These are phyloP conservation scores for Drosophila limbata DNA, from an alignment of 2,888 invertebrate genomes.

Conservation along the genomic window DNA sequence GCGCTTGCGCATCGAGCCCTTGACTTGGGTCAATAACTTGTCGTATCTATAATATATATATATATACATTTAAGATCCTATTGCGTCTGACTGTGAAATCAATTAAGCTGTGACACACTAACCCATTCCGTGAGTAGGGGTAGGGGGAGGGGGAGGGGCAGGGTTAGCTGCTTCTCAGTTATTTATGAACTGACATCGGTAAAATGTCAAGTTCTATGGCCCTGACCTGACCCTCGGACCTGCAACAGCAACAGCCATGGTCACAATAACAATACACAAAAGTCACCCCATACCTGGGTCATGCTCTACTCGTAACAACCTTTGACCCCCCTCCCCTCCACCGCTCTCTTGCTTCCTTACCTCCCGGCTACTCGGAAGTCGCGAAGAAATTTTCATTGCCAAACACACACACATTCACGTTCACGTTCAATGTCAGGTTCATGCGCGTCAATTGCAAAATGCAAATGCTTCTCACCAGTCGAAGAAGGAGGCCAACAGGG, in stretches of 20 bases:
- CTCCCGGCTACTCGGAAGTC: constrained; percentile 29
- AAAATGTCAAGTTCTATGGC: constrained; percentile 80
- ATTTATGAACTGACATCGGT: constrained; percentile 44
- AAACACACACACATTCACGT: constrained; percentile 58
- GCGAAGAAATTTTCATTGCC: constrained; percentile 72
- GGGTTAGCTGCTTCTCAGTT: constrained; percentile 13
- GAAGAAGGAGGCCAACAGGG: not conserved
- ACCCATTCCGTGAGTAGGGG: constrained; percentile 18
- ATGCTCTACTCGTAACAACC: constrained; percentile 4
- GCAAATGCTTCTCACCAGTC: constrained; percentile 39
- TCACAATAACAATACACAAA: constrained; percentile 22
- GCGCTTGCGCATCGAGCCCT: constrained; percentile 67
- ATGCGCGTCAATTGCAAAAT: constrained; percentile 60
- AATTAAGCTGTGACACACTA: constrained; percentile 30
- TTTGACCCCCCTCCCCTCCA: not conserved
- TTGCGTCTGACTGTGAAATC: not conserved
- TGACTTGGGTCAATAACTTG: constrained; percentile 84
- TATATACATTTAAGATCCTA: not conserved
- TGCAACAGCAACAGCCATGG: constrained; percentile 3
- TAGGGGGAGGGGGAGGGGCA: not conserved
- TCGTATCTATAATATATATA: not conserved
- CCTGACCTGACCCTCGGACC: constrained; percentile 81
- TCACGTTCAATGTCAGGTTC: constrained; percentile 81
- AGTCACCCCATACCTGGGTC: constrained; percentile 23
- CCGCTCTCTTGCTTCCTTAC: not conserved